Conservation (phyloP, 2,888 invertebrate genomes). For the Onchidella celtica region DNA sequence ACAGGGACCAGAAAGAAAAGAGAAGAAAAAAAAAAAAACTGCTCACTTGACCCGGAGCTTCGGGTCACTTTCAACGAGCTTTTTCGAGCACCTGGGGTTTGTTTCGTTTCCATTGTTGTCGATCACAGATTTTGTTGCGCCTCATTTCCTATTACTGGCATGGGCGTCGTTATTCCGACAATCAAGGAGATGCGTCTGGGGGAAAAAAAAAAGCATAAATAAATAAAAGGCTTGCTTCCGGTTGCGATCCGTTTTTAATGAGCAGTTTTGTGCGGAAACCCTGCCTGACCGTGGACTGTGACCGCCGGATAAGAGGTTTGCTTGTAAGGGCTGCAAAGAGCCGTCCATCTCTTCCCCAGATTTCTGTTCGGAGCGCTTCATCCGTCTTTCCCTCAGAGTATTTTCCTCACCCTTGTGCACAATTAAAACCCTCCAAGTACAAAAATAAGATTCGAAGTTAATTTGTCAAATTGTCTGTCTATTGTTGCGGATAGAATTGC, state of each 20-base stretch:
- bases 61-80: conserved; percentile 5
- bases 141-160: background rate
- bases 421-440: conserved; percentile 15
- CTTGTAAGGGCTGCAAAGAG: background rate
- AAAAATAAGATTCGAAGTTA: conserved; percentile 46
- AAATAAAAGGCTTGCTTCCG: background rate
- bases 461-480: conserved; percentile 48
- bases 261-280: conserved; percentile 22
- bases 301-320: background rate
- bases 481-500: conserved; percentile 20
- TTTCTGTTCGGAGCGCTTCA: background rate
- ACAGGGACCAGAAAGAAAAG: background rate
- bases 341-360: background rate
- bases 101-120: background rate
- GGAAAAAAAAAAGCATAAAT: background rate
- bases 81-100: background rate
- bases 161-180: background rate
- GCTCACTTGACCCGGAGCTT: background rate
- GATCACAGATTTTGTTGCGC: background rate
- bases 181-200: background rate
- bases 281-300: background rate
- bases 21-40: background rate
- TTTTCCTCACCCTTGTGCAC: conserved; percentile 18
- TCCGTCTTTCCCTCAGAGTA: conserved; percentile 17
- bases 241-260: conserved; percentile 34